Evolutionary conservation across 2,888 invertebrate species (phyloP).

Genomic region (Tyria jacobaeae): DNA sequence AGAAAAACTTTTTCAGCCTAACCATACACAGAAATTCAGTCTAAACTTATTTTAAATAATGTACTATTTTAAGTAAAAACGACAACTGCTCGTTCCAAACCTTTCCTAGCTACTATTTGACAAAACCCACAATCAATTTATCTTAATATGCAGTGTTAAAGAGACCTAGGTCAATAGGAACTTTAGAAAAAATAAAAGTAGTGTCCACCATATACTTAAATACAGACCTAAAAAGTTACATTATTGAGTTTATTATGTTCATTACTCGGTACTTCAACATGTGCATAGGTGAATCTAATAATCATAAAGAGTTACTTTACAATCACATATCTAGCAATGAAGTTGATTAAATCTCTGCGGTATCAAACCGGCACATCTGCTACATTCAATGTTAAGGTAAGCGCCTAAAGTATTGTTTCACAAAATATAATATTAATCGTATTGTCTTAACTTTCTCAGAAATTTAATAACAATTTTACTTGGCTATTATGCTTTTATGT

Average conservation of each 20-base stretch:
- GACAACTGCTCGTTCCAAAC: too few relatives aligned
- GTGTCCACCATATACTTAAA: neutral
- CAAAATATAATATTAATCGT: conserved; percentile 21
- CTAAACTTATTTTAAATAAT: too few relatives aligned
- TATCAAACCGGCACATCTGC: conserved; percentile 46
- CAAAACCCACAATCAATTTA: neutral
- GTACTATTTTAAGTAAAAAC: too few relatives aligned
- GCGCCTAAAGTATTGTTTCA: conserved; percentile 36
- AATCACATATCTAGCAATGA: conserved; percentile 22
- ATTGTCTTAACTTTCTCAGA: conserved; percentile 40
- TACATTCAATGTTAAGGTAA: conserved; percentile 47
- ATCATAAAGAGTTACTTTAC: conserved; percentile 19
- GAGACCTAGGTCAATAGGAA: too few relatives aligned
- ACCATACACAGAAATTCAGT: too few relatives aligned
- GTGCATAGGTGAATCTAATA: conserved; percentile 25
- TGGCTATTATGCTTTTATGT: conserved; percentile 21
- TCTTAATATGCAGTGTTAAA: neutral
- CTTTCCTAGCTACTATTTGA: too few relatives aligned
- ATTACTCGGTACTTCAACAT: neutral
- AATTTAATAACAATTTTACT: conserved; percentile 35
- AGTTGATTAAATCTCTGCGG: conserved; percentile 27
- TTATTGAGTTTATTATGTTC: neutral
- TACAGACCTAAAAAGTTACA: neutral
- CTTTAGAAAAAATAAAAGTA: neutral
- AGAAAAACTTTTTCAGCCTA: too few relatives aligned